Conservation (phyloP, 1,140 invertebrate genomes). For the Pomacea maculata region DNA sequence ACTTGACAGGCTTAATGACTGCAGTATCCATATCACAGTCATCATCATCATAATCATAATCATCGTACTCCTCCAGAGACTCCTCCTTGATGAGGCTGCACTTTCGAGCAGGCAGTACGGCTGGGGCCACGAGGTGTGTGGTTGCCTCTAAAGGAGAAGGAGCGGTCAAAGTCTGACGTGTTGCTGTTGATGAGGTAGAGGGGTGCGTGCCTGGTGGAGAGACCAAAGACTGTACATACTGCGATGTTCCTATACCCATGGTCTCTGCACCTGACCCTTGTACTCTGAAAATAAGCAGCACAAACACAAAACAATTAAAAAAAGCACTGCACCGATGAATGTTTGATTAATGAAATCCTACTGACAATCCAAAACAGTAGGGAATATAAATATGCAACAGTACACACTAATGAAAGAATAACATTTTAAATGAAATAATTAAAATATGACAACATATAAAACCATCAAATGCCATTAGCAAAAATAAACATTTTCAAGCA, state of each 20-base stretch:
- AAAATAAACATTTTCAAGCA: neutral
- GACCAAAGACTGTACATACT: conserved; percentile 68
- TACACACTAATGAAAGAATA: neutral
- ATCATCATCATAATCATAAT: conserved; percentile 45
- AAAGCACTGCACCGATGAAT: neutral
- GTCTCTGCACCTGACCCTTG: conserved; percentile 42
- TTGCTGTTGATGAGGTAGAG: conserved; percentile 32
- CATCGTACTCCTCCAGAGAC: conserved; percentile 49
- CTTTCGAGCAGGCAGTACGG: conserved; percentile 34
- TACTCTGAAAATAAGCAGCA: conserved; percentile 2
- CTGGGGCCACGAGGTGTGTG: conserved; percentile 23
- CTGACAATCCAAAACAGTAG: neutral
- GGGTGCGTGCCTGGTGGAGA: conserved; percentile 70
- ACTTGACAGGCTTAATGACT: conserved; percentile 46
- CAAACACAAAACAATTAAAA: neutral
- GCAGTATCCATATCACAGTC: conserved; percentile 43
- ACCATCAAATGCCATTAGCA: neutral
- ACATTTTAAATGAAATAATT: no score
- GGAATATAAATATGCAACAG: neutral
- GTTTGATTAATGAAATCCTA: neutral
- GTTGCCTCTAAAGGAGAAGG: conserved; percentile 11
- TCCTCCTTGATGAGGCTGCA: conserved; percentile 61
- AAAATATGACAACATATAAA: neutral
- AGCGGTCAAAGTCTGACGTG: conserved; percentile 14
- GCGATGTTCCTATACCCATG: conserved; percentile 47